These are phyloP conservation scores for Poeciliopsis paucimaculata DNA, from an alignment of 2,797 vertebrate genomes.

Conservation along the genomic window DNA sequence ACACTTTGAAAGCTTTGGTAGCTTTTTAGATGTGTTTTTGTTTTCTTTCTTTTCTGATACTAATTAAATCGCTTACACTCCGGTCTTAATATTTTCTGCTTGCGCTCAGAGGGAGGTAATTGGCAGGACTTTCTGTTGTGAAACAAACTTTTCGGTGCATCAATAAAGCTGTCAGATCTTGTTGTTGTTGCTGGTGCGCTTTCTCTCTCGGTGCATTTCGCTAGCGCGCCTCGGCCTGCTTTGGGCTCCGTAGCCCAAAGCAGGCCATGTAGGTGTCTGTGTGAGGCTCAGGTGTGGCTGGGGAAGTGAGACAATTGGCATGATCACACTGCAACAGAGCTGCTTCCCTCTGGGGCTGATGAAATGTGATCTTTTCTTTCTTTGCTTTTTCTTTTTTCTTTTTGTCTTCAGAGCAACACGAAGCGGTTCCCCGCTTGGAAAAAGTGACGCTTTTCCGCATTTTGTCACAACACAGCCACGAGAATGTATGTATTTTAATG, in stretches of 20 bases:
- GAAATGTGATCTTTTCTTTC: constrained; percentile 6
- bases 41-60: neutral
- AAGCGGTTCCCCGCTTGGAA: constrained; percentile 6
- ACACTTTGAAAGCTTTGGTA: neutral
- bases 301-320: constrained; percentile 69
- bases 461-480: neutral
- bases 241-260: constrained; percentile 7
- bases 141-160: constrained; percentile 6
- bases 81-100: neutral
- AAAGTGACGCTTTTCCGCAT: neutral
- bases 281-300: constrained; percentile 65
- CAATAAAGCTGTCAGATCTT: neutral
- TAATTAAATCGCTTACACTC: neutral
- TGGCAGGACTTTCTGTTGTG: neutral
- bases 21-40: neutral
- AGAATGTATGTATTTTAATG: neutral
- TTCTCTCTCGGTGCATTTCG: constrained; percentile 1
- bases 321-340: constrained; percentile 59
- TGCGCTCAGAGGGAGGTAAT: neutral
- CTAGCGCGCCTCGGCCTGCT: neutral
- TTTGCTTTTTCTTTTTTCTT: neutral
- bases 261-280: constrained; percentile 16
- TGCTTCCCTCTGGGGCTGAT: constrained; percentile 27
- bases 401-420: neutral
- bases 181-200: constrained; percentile 13